These are phyloP conservation scores for Microtus richardsoni DNA, from an alignment of 2,113 vertebrate genomes.

Conservation along the genomic window DNA sequence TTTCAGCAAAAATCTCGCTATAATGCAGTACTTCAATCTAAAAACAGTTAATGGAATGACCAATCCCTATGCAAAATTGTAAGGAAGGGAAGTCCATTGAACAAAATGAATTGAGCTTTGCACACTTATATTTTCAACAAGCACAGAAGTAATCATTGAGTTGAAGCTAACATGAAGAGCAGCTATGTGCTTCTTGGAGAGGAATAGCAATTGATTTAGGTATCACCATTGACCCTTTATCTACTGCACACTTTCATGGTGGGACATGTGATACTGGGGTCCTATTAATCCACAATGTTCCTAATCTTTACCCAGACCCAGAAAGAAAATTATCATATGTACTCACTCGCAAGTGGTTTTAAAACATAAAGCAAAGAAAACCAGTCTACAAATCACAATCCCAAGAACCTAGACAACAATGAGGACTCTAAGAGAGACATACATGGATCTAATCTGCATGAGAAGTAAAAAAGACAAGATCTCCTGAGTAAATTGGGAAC, in stretches of 20 bases:
- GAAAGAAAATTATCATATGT: too few species aligned
- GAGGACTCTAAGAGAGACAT: too few species aligned
- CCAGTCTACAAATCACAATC: too few species aligned
- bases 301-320: not conserved
- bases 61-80: slow-evolving; percentile 46
- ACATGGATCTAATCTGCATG: too few species aligned
- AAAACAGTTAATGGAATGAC: slow-evolving; percentile 51
- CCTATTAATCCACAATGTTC: not conserved
- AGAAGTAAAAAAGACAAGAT: too few species aligned
- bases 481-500: too few species aligned
- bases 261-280: not conserved
- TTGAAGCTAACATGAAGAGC: not conserved
- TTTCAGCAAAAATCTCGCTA: slow-evolving; percentile 73
- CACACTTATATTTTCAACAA: slow-evolving; percentile 17
- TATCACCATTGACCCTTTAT: not conserved
- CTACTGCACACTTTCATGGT: not conserved
- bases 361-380: too few species aligned
- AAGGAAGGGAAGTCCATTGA: slow-evolving; percentile 8
- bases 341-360: too few species aligned
- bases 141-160: not conserved
- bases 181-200: not conserved
- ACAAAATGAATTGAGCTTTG: not conserved
- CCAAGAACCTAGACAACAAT: too few species aligned
- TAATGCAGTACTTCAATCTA: slow-evolving; percentile 50
- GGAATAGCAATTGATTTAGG: not conserved